Conservation (phyloP, 2,888 invertebrate species). For the Apamea anceps region DNA sequence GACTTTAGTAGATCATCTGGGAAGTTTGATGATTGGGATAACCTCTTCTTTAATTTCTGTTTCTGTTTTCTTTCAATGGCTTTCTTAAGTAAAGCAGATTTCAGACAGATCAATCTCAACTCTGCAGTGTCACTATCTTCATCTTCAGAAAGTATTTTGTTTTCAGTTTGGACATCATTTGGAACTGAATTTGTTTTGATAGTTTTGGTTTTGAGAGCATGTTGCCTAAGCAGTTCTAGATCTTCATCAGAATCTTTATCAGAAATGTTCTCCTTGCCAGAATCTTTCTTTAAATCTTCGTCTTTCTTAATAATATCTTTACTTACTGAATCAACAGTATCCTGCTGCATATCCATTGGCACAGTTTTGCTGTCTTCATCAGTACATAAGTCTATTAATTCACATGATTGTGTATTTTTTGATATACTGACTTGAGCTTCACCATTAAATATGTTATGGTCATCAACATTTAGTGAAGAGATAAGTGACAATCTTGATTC, state of each 20-base stretch:
- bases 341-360: conserved; percentile 45
- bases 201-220: conserved; percentile 86
- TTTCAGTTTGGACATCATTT: conserved; percentile 61
- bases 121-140: conserved; percentile 91
- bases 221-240: conserved; percentile 83
- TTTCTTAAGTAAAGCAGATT: conserved; percentile 92
- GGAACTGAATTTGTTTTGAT: conserved; percentile 70
- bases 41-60: conserved; percentile 81
- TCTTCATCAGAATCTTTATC: conserved; percentile 86
- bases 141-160: conserved; percentile 81
- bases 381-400: conserved; percentile 74
- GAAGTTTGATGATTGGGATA: conserved; percentile 80
- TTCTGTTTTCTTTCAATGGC: conserved; percentile 90
- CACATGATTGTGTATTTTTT: conserved; percentile 59
- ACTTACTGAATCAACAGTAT: conserved; percentile 69
- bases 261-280: conserved; percentile 53
- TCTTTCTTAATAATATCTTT: conserved; percentile 57
- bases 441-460: conserved; percentile 43
- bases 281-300: conserved; percentile 33
- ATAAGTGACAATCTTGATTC: conserved; percentile 59
- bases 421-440: conserved; percentile 48
- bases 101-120: conserved; percentile 92
- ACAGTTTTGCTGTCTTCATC: conserved; percentile 70
- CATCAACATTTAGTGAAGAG: conserved; percentile 55
- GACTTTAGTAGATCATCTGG: conserved; percentile 78